Percentiles rank a stretch among this genome's conserved stretches.
phyloP scores from a whole-genome alignment of 2,113 vertebrate genomes.

The Anoura caudifer region DNA sequence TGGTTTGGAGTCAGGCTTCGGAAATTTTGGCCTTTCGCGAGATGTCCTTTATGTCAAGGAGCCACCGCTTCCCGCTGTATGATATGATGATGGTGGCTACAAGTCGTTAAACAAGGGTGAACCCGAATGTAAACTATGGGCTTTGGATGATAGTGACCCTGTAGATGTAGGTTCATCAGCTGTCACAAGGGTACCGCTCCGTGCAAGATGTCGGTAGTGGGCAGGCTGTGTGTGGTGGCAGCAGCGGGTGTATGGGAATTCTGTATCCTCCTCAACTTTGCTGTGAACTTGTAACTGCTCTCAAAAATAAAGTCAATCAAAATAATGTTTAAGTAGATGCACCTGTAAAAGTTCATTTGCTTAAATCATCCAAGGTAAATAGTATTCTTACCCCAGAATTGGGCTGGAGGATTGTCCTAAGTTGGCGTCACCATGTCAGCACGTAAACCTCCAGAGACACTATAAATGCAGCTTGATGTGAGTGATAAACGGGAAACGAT shows the following conservation, averaged over 20 bases:
- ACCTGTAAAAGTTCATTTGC: background rate
- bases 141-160: background rate
- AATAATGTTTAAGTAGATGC: background rate
- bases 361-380: background rate
- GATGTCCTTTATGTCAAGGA: background rate
- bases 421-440: background rate
- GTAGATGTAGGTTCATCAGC: background rate
- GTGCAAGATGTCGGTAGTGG: background rate
- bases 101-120: background rate
- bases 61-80: background rate
- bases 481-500: background rate
- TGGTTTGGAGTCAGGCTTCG: background rate
- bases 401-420: background rate
- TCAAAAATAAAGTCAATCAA: background rate
- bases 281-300: background rate
- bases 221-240: accelerated
- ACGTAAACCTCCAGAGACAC: background rate
- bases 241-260: background rate
- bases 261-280: background rate
- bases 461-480: background rate
- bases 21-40: background rate
- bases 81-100: background rate
- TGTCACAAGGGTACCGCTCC: background rate
- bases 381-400: background rate
- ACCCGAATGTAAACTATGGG: background rate